Base-by-base conservation (phyloP, 2,888 invertebrate genomes). In the Mesoligia furuncula region DNA sequence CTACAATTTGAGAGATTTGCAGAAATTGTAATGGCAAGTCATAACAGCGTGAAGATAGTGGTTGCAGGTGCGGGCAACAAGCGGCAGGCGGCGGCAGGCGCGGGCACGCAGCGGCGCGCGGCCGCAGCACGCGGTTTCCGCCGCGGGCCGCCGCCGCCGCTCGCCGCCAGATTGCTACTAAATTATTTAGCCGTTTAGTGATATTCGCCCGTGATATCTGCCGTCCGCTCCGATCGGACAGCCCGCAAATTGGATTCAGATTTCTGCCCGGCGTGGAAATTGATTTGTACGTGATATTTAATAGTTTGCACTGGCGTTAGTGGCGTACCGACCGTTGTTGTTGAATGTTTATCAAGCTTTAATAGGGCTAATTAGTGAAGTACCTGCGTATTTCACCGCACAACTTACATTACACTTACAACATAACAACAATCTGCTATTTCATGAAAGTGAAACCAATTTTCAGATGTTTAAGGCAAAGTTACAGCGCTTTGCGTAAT, bases 101-200 rank as follows among this genome's bases (percentile, higher is more conserved):
- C 78, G 45, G 48, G 27, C 8, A 31, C 42, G 78, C 61, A 62
- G 51, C 76, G 85, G 82, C 88, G 84, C 85, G 84, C 80, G 85
- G 84, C 84, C 82, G 80, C 83, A 82, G 87, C 88, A 88, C 91
- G 92, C 90, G 90, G 88, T 88, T 90, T 92, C 91, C 90, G 89
- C 90, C 88, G 90, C 91, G 86, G 86, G 88, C 89, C 86, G 88
- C 90, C 90, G 87, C 90, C 86, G 87, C 85, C 89, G 90, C 89
- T 82, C 87, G 89, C 91, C 89, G 90, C 87, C 93, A 94, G 95
- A 95, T 95, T 95, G 95, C 95, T 94, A 94, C 95, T 96, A 96
- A 96, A 96, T 96, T 95, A 96, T 96, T 96, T 95, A 96, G 95
- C 94, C 95, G 95, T 95, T 96, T 96, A 96, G 95, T 93, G 96